A percentile compares a stretch with the other conserved stretches of the same genome.
phyloP scores from a whole-genome alignment of 2,113 vertebrate genomes.

The Jacana jacana region DNA sequence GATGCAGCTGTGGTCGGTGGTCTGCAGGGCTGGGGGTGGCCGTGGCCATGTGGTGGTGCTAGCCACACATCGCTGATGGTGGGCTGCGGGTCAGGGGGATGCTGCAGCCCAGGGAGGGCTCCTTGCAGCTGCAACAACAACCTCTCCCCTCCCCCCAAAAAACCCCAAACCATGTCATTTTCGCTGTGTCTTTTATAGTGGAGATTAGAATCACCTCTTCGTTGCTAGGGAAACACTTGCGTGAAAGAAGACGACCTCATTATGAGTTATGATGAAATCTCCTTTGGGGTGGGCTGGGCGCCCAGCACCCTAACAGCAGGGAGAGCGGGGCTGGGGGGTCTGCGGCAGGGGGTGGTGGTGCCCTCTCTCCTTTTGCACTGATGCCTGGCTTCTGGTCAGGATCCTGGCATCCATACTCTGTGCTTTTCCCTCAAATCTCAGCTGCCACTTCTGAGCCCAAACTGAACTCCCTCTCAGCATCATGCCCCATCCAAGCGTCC shows the following conservation, averaged over 20 bases:
- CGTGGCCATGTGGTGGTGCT: background rate
- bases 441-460: background rate
- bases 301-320: background rate
- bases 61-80: background rate
- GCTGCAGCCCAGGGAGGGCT: background rate
- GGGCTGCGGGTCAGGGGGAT: background rate
- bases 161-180: background rate
- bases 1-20: background rate
- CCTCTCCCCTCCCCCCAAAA: background rate
- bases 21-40: fast-evolving
- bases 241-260: slow-evolving; percentile 25
- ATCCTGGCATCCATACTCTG: background rate
- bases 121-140: background rate
- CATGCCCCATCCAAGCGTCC: background rate
- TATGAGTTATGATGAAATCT: background rate
- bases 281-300: background rate
- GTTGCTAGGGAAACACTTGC: slow-evolving; percentile 45
- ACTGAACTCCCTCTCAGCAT: background rate
- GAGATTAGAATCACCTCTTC: slow-evolving; percentile 25
- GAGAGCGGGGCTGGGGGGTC: background rate
- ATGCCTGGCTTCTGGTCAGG: background rate
- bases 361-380: fast-evolving
- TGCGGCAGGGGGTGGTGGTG: fast-evolving
- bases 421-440: background rate
- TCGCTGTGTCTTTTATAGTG: background rate